A percentile compares a stretch with the other conserved stretches of the same genome.
Conservation (phyloP, 2,797 vertebrate species). For the Mastacembelus armatus region DNA sequence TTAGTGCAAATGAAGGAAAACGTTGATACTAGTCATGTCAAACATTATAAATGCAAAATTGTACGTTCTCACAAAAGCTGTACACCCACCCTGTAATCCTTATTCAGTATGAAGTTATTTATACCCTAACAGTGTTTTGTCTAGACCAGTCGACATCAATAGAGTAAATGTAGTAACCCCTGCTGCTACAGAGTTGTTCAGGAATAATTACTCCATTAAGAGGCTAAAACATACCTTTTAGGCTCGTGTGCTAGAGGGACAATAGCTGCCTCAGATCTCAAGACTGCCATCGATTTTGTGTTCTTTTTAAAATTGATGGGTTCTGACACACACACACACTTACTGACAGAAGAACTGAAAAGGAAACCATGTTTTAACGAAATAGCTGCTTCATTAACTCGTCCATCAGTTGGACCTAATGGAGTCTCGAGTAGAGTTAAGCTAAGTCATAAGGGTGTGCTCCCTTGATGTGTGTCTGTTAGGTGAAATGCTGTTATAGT, state of each 20-base stretch:
- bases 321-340: constrained; percentile 18
- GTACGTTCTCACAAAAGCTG: constrained; percentile 23
- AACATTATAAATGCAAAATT: constrained; percentile 30
- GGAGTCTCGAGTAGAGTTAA: constrained; percentile 37
- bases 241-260: constrained; percentile 3
- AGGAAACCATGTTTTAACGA: constrained; percentile 41
- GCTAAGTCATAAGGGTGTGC: neutral
- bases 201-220: constrained; percentile 36
- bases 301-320: constrained; percentile 30
- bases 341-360: constrained; percentile 11
- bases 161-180: constrained; percentile 2
- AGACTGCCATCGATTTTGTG: constrained; percentile 39
- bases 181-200: constrained; percentile 10
- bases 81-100: constrained; percentile 24
- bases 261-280: constrained; percentile 13
- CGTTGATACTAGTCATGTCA: neutral
- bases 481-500: too few species aligned
- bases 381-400: constrained; percentile 60
- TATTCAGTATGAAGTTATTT: constrained; percentile 21
- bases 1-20: neutral
- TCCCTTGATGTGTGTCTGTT: neutral
- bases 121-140: constrained; percentile 18
- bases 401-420: constrained; percentile 56
- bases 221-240: constrained; percentile 9
- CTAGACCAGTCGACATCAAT: constrained; percentile 20